A percentile compares a stretch with the other conserved stretches of the same genome.
phyloP scores from a whole-genome alignment of 2,888 invertebrate species.

The Trissoscelio sp. region DNA sequence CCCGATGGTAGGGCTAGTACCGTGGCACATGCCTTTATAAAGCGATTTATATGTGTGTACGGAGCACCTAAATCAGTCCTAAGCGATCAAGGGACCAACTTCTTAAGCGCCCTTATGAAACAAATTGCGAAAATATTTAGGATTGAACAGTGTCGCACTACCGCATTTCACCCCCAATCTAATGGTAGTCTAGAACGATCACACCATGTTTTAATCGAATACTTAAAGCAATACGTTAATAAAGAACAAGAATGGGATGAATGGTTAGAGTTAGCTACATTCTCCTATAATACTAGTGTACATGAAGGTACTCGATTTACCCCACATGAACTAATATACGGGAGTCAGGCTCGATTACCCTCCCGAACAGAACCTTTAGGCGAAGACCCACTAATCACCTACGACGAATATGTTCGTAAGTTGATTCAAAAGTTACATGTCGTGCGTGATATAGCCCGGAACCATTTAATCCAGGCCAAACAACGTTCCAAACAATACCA shows the following conservation, averaged over 20 bases:
- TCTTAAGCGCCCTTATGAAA: constrained; percentile 63
- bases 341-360: constrained; percentile 35
- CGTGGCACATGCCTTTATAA: neutral
- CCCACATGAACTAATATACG: constrained; percentile 60
- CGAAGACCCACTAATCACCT: constrained; percentile 8
- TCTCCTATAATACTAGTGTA: neutral
- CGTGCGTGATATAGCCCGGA: constrained; percentile 19
- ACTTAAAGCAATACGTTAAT: constrained; percentile 3
- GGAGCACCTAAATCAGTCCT: constrained; percentile 63
- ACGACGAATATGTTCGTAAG: neutral
- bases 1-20: neutral
- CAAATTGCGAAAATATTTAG: constrained; percentile 62
- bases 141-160: constrained; percentile 63
- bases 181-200: constrained; percentile 69
- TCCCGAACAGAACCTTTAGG: constrained; percentile 14
- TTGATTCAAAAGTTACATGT: constrained; percentile 29
- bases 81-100: constrained; percentile 72
- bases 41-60: constrained; percentile 61
- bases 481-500: constrained; percentile 53
- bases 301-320: constrained; percentile 59
- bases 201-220: constrained; percentile 54
- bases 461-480: constrained; percentile 59
- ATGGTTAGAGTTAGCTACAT: constrained; percentile 9
- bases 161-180: constrained; percentile 66
- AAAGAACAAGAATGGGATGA: constrained; percentile 46